phyloP scores from a whole-genome alignment of 2,888 invertebrate species.

The Zhuqinia jingwanae region DNA sequence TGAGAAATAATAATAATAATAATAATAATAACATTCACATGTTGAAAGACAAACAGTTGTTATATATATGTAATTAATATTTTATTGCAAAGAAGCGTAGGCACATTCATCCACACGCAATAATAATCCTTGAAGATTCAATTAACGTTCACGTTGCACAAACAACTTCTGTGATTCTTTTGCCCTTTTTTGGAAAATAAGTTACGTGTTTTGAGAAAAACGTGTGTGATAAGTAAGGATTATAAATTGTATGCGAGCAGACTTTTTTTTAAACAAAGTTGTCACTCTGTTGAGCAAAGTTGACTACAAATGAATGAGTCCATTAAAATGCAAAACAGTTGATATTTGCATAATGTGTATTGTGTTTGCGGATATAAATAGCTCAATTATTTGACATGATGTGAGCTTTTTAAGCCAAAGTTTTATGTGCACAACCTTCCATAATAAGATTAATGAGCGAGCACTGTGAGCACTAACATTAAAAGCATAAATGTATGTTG shows the following conservation, averaged over 20 bases:
- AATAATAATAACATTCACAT: too few species aligned
- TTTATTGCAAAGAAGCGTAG: not conserved
- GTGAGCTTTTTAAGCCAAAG: not conserved
- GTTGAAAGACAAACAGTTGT: too few species aligned
- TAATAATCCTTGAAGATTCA: too few species aligned
- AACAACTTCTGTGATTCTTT: too few species aligned
- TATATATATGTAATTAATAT: not conserved
- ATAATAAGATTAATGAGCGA: not conserved
- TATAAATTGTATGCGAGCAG: too few species aligned
- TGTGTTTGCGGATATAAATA: not conserved
- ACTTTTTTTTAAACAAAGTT: not conserved
- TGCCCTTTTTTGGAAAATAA: too few species aligned
- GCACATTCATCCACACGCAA: too few species aligned
- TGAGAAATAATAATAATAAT: not conserved
- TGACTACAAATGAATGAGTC: not conserved
- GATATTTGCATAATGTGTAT: conserved; percentile 44
- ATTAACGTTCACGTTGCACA: too few species aligned
- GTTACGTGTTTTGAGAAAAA: too few species aligned
- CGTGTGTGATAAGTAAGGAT: too few species aligned
- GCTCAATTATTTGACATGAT: not conserved
- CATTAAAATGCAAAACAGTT: conserved; percentile 46
- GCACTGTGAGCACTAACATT: not conserved
- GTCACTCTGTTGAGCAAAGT: not conserved
- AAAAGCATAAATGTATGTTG: too few species aligned
- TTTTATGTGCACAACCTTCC: not conserved